phyloP scores from a whole-genome alignment of 1,140 invertebrate species.

The Bursaphelenchus mucronatus region DNA sequence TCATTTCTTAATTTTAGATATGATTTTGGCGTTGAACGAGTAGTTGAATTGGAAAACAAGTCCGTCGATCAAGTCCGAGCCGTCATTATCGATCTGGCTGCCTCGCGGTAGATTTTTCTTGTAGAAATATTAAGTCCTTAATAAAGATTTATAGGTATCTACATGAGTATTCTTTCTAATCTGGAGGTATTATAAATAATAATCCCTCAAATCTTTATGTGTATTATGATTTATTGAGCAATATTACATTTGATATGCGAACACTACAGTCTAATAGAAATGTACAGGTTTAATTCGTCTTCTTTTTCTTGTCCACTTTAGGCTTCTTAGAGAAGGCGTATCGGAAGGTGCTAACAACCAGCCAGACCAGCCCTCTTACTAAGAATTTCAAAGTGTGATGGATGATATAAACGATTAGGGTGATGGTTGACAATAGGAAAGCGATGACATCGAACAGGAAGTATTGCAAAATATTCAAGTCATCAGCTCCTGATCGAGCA shows the following conservation, averaged over 20 bases:
- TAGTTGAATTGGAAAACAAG: conserved; percentile 47
- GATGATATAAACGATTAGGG: conserved; percentile 30
- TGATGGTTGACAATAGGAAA: conserved; percentile 43
- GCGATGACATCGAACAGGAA: conserved; percentile 57
- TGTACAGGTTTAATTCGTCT: neutral
- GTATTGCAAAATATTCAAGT: conserved; percentile 47
- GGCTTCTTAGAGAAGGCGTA: neutral
- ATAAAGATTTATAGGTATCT: too few relatives aligned
- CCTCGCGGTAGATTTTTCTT: neutral
- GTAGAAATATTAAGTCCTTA: neutral
- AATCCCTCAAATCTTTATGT: too few relatives aligned
- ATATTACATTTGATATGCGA: too few relatives aligned
- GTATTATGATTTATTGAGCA: too few relatives aligned
- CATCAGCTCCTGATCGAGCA: conserved; percentile 56
- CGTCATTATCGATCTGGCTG: conserved; percentile 42
- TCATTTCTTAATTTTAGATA: conserved; percentile 39
- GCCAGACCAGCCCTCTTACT: conserved; percentile 27
- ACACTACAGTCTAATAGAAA: too few relatives aligned
- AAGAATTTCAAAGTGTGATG: conserved; percentile 41
- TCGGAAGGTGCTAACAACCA: conserved; percentile 23
- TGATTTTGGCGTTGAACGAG: conserved; percentile 48
- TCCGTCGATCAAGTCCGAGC: conserved; percentile 43
- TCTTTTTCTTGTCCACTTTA: conserved; percentile 4
- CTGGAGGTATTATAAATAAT: too few relatives aligned
- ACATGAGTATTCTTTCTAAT: too few relatives aligned